phyloP scores from a whole-genome alignment of 1,140 invertebrate species.

The Vollenhovia emeryi region DNA sequence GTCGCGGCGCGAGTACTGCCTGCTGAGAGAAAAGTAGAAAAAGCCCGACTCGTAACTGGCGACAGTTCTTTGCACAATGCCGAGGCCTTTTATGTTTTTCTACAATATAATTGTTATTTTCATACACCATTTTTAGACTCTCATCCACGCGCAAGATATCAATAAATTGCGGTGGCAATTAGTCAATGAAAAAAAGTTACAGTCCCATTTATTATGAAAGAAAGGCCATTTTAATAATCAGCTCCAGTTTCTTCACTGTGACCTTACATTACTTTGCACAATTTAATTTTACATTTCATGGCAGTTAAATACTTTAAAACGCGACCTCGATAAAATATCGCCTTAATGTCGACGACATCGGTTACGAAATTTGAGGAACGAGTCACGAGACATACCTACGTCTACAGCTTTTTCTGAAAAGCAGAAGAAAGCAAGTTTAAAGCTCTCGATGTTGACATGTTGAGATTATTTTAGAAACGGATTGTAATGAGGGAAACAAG shows the following conservation, averaged over 20 bases:
- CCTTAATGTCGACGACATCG: not conserved
- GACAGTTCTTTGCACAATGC: not conserved
- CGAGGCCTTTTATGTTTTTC: not conserved
- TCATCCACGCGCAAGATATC: not conserved
- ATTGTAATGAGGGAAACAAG: not conserved
- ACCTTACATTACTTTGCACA: not conserved
- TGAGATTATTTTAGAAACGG: too few species aligned
- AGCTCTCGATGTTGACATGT: not conserved
- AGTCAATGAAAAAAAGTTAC: not conserved
- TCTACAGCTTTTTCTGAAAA: not conserved
- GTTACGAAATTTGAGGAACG: not conserved
- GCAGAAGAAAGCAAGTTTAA: not conserved
- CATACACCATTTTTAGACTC: too few species aligned
- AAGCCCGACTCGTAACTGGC: not conserved
- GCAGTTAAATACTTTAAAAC: conserved; percentile 25
- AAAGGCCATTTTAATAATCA: not conserved
- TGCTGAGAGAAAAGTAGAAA: not conserved
- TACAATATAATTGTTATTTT: not conserved
- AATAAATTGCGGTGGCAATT: not conserved
- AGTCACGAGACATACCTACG: not conserved
- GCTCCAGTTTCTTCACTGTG: not conserved
- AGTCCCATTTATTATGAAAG: not conserved
- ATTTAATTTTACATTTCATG: conserved; percentile 8
- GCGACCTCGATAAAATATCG: conserved; percentile 14
- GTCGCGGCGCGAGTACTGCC: not conserved